phyloP scores from a whole-genome alignment of 2,797 vertebrate species.

The Coregonus ussuriensis region DNA sequence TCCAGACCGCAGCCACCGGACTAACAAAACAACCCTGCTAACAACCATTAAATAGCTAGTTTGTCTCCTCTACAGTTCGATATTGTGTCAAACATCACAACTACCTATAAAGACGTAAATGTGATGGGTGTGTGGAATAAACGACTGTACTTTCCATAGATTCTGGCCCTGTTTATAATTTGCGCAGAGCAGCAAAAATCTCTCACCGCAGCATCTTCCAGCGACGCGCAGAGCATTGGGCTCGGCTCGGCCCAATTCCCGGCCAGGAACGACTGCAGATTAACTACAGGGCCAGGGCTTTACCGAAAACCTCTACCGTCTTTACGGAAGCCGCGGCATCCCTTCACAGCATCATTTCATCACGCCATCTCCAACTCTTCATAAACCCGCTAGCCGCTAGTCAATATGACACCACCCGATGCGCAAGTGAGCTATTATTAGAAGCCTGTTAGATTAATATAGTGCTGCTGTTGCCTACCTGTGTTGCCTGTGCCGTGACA shows the following conservation, averaged over 20 bases:
- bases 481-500: slow-evolving; percentile 26
- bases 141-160: slow-evolving; percentile 8
- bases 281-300: slow-evolving; percentile 15
- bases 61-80: neutral
- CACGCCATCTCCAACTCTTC: neutral
- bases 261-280: slow-evolving; percentile 43
- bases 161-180: slow-evolving; percentile 46
- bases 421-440: slow-evolving; percentile 39
- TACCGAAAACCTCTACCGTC: slow-evolving; percentile 6
- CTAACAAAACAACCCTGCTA: slow-evolving; percentile 47
- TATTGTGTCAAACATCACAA: slow-evolving; percentile 5
- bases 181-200: slow-evolving; percentile 71
- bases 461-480: slow-evolving; percentile 61
- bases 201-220: slow-evolving; percentile 68
- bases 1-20: slow-evolving; percentile 44
- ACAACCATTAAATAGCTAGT: slow-evolving; percentile 45
- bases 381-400: neutral
- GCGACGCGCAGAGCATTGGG: slow-evolving; percentile 64
- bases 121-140: neutral
- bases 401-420: slow-evolving; percentile 52
- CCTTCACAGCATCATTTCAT: slow-evolving; percentile 10
- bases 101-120: slow-evolving; percentile 42
- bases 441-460: neutral
- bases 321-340: slow-evolving; percentile 22
- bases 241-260: slow-evolving; percentile 31